Percentiles rank a stretch among this genome's conserved stretches.
phyloP scores from a whole-genome alignment of 2,888 invertebrate genomes.

The Thereva unica region DNA sequence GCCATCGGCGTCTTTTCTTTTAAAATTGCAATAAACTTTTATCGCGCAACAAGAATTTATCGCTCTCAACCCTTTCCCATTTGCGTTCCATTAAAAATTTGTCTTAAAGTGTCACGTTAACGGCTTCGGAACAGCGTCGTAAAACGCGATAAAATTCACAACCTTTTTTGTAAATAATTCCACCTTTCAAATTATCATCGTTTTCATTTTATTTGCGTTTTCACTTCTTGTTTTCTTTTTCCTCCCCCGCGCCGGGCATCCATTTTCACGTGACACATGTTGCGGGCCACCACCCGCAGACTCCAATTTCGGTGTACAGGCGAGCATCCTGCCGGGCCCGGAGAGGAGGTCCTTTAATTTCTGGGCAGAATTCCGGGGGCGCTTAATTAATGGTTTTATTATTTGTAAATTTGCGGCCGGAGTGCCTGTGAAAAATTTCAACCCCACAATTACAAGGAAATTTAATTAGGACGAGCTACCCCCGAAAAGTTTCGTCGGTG shows the following conservation, averaged over 20 bases:
- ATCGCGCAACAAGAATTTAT: constrained; percentile 26
- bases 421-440: constrained; percentile 23
- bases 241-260: not conserved
- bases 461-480: constrained; percentile 31
- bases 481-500: constrained; percentile 19
- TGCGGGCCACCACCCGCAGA: constrained; percentile 21
- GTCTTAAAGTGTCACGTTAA: constrained; percentile 32
- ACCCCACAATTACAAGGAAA: constrained; percentile 33
- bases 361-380: constrained; percentile 27
- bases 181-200: constrained; percentile 34
- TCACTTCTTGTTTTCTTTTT: constrained; percentile 11
- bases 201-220: constrained; percentile 31
- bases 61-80: constrained; percentile 19
- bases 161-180: constrained; percentile 25
- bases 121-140: constrained; percentile 9
- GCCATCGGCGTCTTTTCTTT: no score
- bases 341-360: constrained; percentile 24
- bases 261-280: constrained; percentile 20
- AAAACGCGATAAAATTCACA: constrained; percentile 29
- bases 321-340: constrained; percentile 22
- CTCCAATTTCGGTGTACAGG: constrained; percentile 21
- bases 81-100: not conserved
- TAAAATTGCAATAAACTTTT: constrained; percentile 30
- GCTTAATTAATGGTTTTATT: constrained; percentile 36
- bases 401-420: constrained; percentile 34